Percentiles rank a stretch among this genome's conserved stretches.
These are phyloP conservation scores for Ornithoptera priamus DNA, from an alignment of 2,888 invertebrate genomes.

Conservation along the genomic window DNA sequence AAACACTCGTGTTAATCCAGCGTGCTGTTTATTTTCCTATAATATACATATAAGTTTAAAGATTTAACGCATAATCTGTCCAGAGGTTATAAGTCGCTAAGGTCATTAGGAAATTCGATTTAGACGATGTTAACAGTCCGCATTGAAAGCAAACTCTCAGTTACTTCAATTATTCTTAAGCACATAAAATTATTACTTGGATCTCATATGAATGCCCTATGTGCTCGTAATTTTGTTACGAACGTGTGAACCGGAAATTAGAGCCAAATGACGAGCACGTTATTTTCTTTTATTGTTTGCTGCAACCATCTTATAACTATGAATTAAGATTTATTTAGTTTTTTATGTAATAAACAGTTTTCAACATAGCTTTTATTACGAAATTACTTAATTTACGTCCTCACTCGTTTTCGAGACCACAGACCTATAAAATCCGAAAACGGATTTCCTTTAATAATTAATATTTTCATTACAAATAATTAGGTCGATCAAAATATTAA, in stretches of 20 bases:
- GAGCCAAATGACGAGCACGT: conserved; percentile 9
- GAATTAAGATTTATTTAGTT: too few species aligned
- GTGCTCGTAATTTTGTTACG: conserved; percentile 37
- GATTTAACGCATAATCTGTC: conserved; percentile 25
- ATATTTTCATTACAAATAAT: too few species aligned
- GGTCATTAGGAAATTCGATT: conserved; percentile 34
- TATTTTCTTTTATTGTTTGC: background rate
- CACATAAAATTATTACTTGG: conserved; percentile 35
- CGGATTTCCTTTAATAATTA: too few species aligned
- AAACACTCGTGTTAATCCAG: conserved; percentile 16
- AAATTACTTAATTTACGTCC: too few species aligned
- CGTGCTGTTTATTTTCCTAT: conserved; percentile 11
- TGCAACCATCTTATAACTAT: too few species aligned
- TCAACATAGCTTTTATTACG: too few species aligned
- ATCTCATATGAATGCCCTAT: conserved; percentile 49
- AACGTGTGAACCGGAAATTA: conserved; percentile 42
- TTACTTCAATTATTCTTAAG: conserved; percentile 36
- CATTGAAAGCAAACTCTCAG: conserved; percentile 36
- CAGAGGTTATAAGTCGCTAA: conserved; percentile 25
- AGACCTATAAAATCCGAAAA: too few species aligned
- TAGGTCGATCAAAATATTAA: too few species aligned
- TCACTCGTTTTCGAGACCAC: too few species aligned
- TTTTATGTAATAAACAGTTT: too few species aligned
- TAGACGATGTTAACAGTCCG: conserved; percentile 31
- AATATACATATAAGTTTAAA: conserved; percentile 25